phyloP scores from a whole-genome alignment of 2,888 invertebrate species.

The Melieria omissa region DNA sequence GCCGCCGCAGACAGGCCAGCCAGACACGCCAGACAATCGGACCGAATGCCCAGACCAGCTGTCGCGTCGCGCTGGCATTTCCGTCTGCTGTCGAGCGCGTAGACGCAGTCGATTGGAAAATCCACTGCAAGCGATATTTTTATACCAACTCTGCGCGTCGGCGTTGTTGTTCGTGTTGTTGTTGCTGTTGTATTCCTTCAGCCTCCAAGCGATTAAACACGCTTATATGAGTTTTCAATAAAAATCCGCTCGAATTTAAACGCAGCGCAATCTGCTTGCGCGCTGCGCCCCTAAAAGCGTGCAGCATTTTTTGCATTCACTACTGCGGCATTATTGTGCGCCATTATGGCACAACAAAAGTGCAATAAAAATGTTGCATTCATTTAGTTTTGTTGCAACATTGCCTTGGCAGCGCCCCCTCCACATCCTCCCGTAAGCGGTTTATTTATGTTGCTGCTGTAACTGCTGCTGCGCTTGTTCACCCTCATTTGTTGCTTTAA shows the following conservation, averaged over 20 bases:
- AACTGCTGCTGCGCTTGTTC: constrained; percentile 23
- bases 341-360: constrained; percentile 47
- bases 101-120: constrained; percentile 59
- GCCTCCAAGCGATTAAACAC: constrained; percentile 13
- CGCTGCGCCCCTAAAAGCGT: constrained; percentile 3
- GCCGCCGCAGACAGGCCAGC: too few species aligned
- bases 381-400: constrained; percentile 46
- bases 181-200: not conserved
- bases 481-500: constrained; percentile 21
- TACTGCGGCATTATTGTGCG: constrained; percentile 4
- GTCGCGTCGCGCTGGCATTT: not conserved
- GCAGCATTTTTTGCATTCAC: constrained; percentile 19
- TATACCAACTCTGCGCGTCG: not conserved
- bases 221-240: constrained; percentile 22
- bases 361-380: constrained; percentile 57
- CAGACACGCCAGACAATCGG: too few species aligned
- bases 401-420: too few species aligned
- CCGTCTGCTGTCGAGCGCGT: constrained; percentile 29
- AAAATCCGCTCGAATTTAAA: constrained; percentile 48
- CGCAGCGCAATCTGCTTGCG: constrained; percentile 33
- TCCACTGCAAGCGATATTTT: constrained; percentile 49
- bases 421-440: too few species aligned
- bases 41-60: too few species aligned
- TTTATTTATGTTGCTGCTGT: not conserved
- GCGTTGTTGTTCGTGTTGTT: constrained; percentile 14